Conservation (phyloP, 2,113 vertebrate species). For the Corvus hawaiiensis region DNA sequence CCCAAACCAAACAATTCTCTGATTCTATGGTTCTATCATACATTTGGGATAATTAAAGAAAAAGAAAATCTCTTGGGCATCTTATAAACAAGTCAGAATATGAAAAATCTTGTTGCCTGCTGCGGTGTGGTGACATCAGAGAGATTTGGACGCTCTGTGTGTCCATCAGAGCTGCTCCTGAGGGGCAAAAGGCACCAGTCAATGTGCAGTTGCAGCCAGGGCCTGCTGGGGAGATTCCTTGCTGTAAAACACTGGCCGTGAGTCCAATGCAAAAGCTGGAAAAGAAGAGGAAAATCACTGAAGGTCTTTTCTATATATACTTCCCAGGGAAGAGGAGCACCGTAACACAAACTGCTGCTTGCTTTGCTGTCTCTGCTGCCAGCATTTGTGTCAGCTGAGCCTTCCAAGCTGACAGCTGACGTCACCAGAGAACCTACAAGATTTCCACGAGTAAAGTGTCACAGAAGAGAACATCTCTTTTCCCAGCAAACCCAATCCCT, state of each 20-base stretch:
- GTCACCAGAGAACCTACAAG: constrained; percentile 40
- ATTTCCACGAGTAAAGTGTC: neutral
- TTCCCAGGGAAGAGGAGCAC: neutral
- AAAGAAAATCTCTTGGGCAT: neutral
- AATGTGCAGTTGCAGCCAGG: constrained; percentile 69
- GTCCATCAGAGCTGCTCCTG: neutral
- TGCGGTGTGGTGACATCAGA: neutral
- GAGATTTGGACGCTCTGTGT: neutral
- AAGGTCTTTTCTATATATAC: neutral
- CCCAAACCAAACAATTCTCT: neutral
- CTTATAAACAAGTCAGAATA: neutral
- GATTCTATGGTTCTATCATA: neutral
- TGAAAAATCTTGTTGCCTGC: neutral
- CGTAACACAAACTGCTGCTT: constrained; percentile 8
- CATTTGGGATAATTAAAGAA: neutral
- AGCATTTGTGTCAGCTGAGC: constrained; percentile 54
- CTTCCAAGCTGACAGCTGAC: constrained; percentile 58
- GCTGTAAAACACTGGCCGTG: constrained; percentile 39
- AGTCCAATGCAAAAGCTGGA: constrained; percentile 64
- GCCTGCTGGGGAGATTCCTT: constrained; percentile 67
- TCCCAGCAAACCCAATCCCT: constrained; percentile 74
- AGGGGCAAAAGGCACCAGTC: constrained; percentile 71
- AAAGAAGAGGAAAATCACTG: constrained; percentile 4
- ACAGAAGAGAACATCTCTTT: neutral
- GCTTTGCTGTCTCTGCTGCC: constrained; percentile 4